A percentile compares a stretch with the other conserved stretches of the same genome.
These are phyloP conservation scores for Malthinus seriepunctatus DNA, from an alignment of 2,888 invertebrate species.

Conservation along the genomic window DNA sequence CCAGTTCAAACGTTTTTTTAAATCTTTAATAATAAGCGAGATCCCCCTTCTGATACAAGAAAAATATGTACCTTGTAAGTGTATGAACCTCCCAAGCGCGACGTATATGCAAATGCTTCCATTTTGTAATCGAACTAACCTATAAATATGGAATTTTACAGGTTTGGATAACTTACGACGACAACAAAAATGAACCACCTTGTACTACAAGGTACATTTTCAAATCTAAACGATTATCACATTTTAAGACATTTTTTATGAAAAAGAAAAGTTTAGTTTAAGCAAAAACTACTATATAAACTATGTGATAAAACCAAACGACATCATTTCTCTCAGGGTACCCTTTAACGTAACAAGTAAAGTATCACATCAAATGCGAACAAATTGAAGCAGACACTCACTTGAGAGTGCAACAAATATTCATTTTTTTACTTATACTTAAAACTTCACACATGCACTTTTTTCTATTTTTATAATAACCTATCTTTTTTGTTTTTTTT, in stretches of 20 bases:
- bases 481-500: slow-evolving; percentile 13
- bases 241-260: background rate
- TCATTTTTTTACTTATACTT: slow-evolving; percentile 20
- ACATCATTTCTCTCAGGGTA: slow-evolving; percentile 14
- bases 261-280: background rate
- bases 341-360: slow-evolving; percentile 24
- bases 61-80: too few relatives aligned
- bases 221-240: slow-evolving; percentile 4
- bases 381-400: slow-evolving; percentile 46
- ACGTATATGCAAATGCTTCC: too few relatives aligned
- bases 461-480: slow-evolving; percentile 13
- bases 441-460: slow-evolving; percentile 20
- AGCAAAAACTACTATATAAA: background rate
- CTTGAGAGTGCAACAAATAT: slow-evolving; percentile 35
- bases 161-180: too few relatives aligned
- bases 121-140: too few relatives aligned
- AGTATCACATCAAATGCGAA: slow-evolving; percentile 54
- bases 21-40: too few relatives aligned
- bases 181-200: background rate
- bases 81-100: too few relatives aligned
- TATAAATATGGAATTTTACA: too few relatives aligned
- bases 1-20: too few relatives aligned
- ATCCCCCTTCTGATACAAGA: too few relatives aligned
- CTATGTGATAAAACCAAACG: slow-evolving; percentile 17
- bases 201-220: background rate